Conservation (phyloP, 92 coral and sea anemone species). For the Palythoa grandis region DNA sequence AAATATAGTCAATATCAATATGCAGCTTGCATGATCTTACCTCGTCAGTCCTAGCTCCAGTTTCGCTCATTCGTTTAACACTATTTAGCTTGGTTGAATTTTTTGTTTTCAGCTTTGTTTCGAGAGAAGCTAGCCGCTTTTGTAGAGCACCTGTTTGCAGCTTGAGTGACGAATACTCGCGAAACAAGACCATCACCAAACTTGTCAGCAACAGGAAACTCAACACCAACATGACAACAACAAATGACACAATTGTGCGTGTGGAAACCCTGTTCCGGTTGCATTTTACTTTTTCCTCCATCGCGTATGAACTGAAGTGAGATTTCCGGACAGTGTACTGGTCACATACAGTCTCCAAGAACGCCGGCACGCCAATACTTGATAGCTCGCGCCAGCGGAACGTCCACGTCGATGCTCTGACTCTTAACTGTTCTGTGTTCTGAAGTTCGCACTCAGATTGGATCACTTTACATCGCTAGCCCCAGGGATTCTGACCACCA, state of each 20-base stretch:
- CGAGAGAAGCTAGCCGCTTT: constrained; percentile 61
- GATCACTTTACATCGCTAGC: not conserved
- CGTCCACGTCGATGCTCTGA: not conserved
- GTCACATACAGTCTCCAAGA: not conserved
- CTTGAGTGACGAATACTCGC: constrained; percentile 64
- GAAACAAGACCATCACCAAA: constrained; percentile 57
- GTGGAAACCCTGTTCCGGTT: not conserved
- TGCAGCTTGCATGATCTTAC: not conserved
- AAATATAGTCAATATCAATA: not conserved
- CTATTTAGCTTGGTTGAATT: not conserved
- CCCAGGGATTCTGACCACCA: not conserved
- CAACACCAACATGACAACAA: constrained; percentile 58
- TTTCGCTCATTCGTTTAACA: not conserved
- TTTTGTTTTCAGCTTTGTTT: constrained; percentile 25
- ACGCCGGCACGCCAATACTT: constrained; percentile 32
- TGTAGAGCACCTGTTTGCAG: constrained; percentile 60
- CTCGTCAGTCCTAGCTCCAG: not conserved
- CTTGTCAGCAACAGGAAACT: constrained; percentile 67
- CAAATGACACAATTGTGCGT: constrained; percentile 25
- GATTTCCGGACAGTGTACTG: not conserved
- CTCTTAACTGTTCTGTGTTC: not conserved
- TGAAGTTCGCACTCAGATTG: not conserved
- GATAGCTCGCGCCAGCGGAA: constrained; percentile 30
- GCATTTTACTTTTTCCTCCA: constrained; percentile 9
- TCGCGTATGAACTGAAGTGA: not conserved